Evolutionary conservation across 2,888 invertebrate species (phyloP).

Genomic region (Idaea straminata): DNA sequence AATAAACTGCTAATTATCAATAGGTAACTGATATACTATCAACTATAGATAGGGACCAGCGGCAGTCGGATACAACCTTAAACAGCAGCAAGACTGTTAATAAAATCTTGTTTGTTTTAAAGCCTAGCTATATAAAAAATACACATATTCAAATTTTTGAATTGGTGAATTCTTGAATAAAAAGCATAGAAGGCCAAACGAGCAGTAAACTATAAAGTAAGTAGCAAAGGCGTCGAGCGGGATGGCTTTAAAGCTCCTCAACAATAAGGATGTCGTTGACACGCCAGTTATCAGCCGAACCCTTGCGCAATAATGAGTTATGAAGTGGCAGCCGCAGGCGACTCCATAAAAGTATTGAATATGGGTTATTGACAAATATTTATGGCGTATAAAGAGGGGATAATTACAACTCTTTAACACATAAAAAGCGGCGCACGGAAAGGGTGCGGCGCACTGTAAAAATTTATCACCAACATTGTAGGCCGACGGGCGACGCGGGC

Average conservation of each 20-base stretch:
- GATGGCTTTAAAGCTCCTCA: constrained; percentile 26
- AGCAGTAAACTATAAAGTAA: constrained; percentile 6
- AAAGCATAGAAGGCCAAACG: background rate
- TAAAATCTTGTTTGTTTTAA: too few relatives aligned
- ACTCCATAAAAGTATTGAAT: constrained; percentile 75
- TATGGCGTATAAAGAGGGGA: constrained; percentile 77
- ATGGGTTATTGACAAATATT: constrained; percentile 79
- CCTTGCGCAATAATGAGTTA: constrained; percentile 71
- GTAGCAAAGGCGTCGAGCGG: constrained; percentile 19
- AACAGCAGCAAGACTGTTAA: too few relatives aligned
- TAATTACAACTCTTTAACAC: constrained; percentile 79
- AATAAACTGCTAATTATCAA: too few relatives aligned
- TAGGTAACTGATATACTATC: too few relatives aligned
- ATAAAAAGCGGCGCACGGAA: constrained; percentile 67
- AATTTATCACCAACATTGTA: constrained; percentile 70
- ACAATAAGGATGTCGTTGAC: constrained; percentile 55
- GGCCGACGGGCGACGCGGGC: constrained; percentile 50
- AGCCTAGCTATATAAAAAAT: background rate
- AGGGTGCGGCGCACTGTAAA: constrained; percentile 70
- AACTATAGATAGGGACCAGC: too few relatives aligned
- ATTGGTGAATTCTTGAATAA: constrained; percentile 13
- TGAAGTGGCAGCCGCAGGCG: constrained; percentile 68
- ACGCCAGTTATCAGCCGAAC: constrained; percentile 55
- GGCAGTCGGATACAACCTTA: too few relatives aligned
- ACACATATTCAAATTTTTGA: background rate